Percentiles rank a stretch among this genome's conserved stretches.
Conservation (phyloP, 2,113 vertebrate genomes). For the Rana temporaria region DNA sequence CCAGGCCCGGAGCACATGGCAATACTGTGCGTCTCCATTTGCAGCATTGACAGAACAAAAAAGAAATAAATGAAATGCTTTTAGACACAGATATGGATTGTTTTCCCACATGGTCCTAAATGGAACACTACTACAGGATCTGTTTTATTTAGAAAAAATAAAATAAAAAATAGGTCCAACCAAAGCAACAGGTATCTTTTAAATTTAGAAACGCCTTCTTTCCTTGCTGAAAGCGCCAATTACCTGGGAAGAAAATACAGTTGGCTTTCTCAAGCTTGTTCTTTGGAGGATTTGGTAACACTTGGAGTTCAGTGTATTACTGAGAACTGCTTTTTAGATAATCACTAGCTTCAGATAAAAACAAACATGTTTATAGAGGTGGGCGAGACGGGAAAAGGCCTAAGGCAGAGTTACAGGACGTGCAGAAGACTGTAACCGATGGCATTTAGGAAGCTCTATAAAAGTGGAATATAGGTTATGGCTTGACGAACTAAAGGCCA, state of each 20-base stretch:
- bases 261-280: background rate
- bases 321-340: constrained; percentile 21
- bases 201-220: background rate
- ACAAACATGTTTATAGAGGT: constrained; percentile 23
- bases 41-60: background rate
- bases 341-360: constrained; percentile 15
- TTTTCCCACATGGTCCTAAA: background rate
- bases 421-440: background rate
- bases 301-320: constrained; percentile 7
- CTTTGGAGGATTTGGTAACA: background rate
- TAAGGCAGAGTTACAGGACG: background rate
- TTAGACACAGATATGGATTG: background rate
- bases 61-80: constrained; percentile 17
- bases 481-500: background rate
- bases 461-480: background rate
- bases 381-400: too few species aligned
- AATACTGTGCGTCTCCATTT: constrained; percentile 5
- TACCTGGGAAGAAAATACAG: background rate
- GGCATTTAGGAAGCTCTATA: constrained; percentile 1
- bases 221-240: constrained; percentile 28
- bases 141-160: background rate
- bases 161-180: background rate
- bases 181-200: constrained; percentile 5
- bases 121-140: background rate
- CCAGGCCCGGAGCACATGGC: background rate